A percentile compares a stretch with the other conserved stretches of the same genome.
These are phyloP conservation scores for Nyctereutes procyonoides DNA, from an alignment of 2,113 vertebrate genomes.

Conservation along the genomic window DNA sequence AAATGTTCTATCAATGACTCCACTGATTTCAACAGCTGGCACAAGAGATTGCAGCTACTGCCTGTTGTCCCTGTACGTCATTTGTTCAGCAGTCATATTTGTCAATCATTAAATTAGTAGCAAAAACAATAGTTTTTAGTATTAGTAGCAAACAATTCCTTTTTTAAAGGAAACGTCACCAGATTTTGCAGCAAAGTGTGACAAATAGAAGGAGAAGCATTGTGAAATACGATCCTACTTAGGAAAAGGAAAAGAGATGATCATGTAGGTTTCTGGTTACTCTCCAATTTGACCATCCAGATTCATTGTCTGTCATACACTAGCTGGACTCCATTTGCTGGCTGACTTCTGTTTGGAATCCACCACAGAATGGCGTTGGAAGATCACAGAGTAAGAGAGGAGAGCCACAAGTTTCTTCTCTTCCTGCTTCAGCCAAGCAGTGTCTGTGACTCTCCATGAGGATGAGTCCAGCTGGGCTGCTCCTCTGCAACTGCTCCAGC, in stretches of 20 bases:
- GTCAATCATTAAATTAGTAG: conserved; percentile 9
- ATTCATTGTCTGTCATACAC: background rate
- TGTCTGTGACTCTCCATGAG: background rate
- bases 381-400: background rate
- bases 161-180: background rate
- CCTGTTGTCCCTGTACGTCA: background rate
- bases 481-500: background rate
- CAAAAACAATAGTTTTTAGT: background rate
- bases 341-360: background rate
- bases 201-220: background rate
- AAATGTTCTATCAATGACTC: background rate
- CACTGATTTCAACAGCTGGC: background rate
- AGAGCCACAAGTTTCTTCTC: background rate
- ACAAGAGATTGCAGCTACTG: background rate
- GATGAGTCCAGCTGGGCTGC: background rate
- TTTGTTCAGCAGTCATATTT: background rate
- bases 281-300: background rate
- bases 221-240: background rate
- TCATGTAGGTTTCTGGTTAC: background rate
- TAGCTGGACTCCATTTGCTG: background rate
- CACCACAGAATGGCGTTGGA: background rate
- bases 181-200: background rate
- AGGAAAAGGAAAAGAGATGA: background rate
- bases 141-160: background rate
- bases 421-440: no score